Conservation (phyloP, 2,797 vertebrate species). For the Peromyscus eremicus region DNA sequence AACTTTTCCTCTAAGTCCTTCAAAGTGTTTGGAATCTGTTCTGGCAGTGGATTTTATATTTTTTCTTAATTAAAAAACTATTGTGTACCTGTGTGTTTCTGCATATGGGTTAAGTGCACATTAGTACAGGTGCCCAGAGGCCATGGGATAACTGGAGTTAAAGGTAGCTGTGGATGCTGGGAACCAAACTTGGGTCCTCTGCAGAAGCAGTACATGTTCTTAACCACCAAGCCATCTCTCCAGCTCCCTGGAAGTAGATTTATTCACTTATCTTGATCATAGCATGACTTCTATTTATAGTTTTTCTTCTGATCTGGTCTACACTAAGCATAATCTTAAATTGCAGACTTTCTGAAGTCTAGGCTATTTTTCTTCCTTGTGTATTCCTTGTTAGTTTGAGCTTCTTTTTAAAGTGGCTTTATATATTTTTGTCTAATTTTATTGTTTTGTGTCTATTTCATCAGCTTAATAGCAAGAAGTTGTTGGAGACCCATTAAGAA, state of each 20-base stretch:
- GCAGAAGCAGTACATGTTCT: neutral
- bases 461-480: neutral
- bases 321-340: neutral
- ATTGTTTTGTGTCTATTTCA: constrained; percentile 24
- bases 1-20: constrained; percentile 56
- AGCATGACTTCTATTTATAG: neutral
- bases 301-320: neutral
- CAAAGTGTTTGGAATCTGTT: neutral
- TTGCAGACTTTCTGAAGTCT: neutral
- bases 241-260: neutral
- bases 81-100: neutral
- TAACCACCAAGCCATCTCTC: neutral
- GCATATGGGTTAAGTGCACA: neutral
- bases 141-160: neutral
- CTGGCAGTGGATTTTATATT: neutral
- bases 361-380: neutral
- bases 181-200: neutral
- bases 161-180: neutral
- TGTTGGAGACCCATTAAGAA: neutral
- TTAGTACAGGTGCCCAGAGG: neutral
- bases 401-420: neutral
- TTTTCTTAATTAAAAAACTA: neutral
- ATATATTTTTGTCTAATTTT: neutral
- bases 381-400: neutral
- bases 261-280: neutral